A percentile compares a stretch with the other conserved stretches of the same genome.
Evolutionary conservation across 92 coral and sea anemone genomes (phyloP).

Genomic region (Bergia sp.): DNA sequence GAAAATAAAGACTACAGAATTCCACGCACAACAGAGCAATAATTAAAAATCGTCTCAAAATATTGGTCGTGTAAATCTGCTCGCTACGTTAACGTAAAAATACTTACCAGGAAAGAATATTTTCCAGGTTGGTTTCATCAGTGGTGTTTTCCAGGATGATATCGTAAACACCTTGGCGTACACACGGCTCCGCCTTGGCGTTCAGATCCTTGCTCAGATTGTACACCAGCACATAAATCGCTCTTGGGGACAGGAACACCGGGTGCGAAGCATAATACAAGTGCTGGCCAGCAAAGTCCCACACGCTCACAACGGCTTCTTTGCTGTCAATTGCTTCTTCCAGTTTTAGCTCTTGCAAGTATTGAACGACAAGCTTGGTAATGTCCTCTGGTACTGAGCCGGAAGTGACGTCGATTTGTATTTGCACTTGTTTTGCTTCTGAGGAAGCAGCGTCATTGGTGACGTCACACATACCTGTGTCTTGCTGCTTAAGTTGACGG

Average conservation of each 20-base stretch:
- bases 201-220: conserved; percentile 80
- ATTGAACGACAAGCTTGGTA: conserved; percentile 64
- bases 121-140: conserved; percentile 80
- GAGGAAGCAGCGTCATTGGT: not conserved
- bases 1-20: no score
- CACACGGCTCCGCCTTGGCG: conserved; percentile 81
- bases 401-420: conserved; percentile 18
- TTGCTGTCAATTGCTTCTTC: conserved; percentile 50
- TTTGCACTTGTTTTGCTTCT: not conserved
- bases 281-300: conserved; percentile 96
- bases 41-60: no score
- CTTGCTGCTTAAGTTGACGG: not conserved
- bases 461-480: not conserved
- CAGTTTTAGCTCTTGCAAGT: conserved; percentile 57
- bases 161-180: conserved; percentile 82
- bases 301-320: conserved; percentile 74
- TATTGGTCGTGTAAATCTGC: no score
- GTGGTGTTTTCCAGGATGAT: conserved; percentile 69
- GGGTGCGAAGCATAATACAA: conserved; percentile 90
- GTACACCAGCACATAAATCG: conserved; percentile 80
- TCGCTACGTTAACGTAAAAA: not conserved
- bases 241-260: conserved; percentile 81
- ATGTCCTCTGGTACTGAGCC: conserved; percentile 73
- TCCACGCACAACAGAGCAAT: no score
- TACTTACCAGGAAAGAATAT: conserved; percentile 76